Conservation (phyloP, 2,888 invertebrate species). For the Cataglyphis altisquamis region DNA sequence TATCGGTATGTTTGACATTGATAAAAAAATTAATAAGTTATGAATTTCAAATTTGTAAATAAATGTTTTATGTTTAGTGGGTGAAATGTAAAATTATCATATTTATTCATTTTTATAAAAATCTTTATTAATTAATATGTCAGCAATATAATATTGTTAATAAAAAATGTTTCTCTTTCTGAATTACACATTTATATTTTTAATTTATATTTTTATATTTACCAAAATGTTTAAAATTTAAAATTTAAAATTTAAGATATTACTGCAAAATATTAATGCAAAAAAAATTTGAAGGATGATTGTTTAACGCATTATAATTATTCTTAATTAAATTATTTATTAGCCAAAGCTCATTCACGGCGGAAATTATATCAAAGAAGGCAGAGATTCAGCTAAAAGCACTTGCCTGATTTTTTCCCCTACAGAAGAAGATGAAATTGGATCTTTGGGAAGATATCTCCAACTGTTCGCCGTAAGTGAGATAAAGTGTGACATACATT, state of each 20-base stretch:
- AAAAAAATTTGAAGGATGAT: neutral
- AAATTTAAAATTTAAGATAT: neutral
- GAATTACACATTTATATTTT: neutral
- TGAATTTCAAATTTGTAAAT: neutral
- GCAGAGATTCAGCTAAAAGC: conserved; percentile 91
- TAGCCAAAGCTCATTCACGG: conserved; percentile 94
- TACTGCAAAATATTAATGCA: neutral
- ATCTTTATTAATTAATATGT: conserved; percentile 1
- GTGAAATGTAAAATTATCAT: neutral
- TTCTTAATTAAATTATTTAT: conserved; percentile 66
- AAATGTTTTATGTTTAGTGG: neutral
- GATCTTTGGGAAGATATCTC: conserved; percentile 95
- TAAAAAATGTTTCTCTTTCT: neutral
- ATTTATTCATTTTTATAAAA: neutral
- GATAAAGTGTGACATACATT: neutral
- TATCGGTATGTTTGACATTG: neutral
- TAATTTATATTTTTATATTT: neutral
- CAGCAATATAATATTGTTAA: neutral
- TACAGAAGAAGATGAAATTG: conserved; percentile 93
- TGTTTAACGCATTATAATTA: neutral
- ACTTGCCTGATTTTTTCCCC: conserved; percentile 96
- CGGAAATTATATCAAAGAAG: conserved; percentile 94
- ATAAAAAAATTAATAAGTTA: neutral
- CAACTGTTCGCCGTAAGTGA: conserved; percentile 93
- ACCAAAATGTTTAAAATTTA: neutral